Conservation (phyloP, 2,797 vertebrate genomes). For the Sciurus vulgaris region DNA sequence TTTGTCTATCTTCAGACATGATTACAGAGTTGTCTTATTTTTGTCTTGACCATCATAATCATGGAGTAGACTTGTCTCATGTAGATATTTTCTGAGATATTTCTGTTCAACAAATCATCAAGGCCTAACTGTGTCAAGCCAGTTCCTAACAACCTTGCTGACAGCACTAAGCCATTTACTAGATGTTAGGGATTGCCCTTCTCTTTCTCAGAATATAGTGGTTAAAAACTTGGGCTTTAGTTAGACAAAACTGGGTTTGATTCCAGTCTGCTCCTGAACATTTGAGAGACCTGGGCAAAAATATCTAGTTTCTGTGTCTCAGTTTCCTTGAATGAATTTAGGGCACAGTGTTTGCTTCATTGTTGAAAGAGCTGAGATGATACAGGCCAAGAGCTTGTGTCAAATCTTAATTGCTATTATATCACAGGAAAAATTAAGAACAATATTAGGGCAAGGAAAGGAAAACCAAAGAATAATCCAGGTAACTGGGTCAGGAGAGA, state of each 20-base stretch:
- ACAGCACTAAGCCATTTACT: not conserved
- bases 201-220: constrained; percentile 3
- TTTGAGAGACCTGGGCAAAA: not conserved
- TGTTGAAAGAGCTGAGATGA: constrained; percentile 31
- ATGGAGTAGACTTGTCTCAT: not conserved
- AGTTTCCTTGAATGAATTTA: not conserved
- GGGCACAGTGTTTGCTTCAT: not conserved
- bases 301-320: not conserved
- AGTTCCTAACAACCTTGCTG: not conserved
- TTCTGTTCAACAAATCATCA: constrained; percentile 27
- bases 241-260: not conserved
- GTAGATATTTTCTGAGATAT: not conserved
- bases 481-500: not conserved
- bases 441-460: not conserved
- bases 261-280: not conserved
- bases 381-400: not conserved
- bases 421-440: constrained; percentile 55
- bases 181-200: not conserved
- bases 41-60: not conserved
- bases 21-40: constrained; percentile 1
- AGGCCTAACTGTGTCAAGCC: constrained; percentile 4
- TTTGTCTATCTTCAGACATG: not conserved
- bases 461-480: constrained; percentile 30
- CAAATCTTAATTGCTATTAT: not conserved
- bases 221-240: not conserved